phyloP scores from a whole-genome alignment of 2,113 vertebrate genomes.

The Sardina pilchardus region DNA sequence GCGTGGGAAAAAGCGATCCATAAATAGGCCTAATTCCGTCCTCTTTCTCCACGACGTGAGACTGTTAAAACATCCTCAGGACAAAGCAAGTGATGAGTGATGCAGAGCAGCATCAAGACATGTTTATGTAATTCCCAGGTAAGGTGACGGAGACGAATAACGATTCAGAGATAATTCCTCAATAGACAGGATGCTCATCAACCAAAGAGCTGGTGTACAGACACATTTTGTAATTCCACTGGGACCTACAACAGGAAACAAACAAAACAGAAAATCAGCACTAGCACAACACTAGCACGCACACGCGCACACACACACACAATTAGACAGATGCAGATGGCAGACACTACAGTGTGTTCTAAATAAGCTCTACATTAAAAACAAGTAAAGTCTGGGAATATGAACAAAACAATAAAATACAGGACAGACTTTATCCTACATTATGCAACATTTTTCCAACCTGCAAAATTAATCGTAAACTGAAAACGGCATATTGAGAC shows the following conservation, averaged over 20 bases:
- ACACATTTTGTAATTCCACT: constrained; percentile 14
- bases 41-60: background rate
- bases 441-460: background rate
- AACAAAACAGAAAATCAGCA: background rate
- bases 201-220: background rate
- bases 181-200: background rate
- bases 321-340: background rate
- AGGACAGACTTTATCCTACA: background rate
- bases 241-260: background rate
- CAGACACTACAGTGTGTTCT: background rate
- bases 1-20: constrained; percentile 75
- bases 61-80: constrained; percentile 12
- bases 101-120: background rate
- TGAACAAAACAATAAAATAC: background rate
- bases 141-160: background rate
- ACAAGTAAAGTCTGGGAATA: background rate
- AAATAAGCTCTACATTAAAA: background rate
- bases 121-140: background rate
- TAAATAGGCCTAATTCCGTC: constrained; percentile 70
- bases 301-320: too few species aligned
- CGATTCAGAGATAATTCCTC: constrained; percentile 8
- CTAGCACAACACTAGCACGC: too few species aligned
- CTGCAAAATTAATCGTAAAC: background rate
- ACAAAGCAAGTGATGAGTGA: background rate
- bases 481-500: background rate